These are phyloP conservation scores for Terrapene triunguis DNA, from an alignment of 2,113 vertebrate species.

Conservation along the genomic window DNA sequence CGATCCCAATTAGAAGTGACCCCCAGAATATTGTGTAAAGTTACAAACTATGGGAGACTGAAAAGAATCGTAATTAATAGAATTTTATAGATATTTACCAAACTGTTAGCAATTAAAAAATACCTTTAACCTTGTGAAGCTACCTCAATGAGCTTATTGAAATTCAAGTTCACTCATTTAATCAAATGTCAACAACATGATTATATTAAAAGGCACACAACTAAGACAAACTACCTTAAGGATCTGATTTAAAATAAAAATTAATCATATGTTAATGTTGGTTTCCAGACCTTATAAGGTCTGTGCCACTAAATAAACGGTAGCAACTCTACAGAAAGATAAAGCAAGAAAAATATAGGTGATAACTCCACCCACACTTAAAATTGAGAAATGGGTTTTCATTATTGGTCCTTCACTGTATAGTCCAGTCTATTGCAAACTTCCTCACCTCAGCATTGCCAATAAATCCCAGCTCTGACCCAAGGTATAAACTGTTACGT, in stretches of 20 bases:
- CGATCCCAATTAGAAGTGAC: neutral
- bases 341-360: neutral
- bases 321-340: neutral
- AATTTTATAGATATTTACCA: neutral
- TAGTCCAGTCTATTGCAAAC: neutral
- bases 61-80: neutral
- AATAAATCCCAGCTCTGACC: neutral
- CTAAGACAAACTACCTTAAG: neutral
- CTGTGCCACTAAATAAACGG: neutral
- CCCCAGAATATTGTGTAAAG: neutral
- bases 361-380: neutral
- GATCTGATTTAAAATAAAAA: neutral
- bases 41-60: neutral
- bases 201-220: neutral
- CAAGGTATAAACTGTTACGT: neutral
- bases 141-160: neutral
- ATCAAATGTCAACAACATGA: neutral
- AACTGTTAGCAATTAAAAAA: neutral
- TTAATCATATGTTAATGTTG: neutral
- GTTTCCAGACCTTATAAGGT: neutral
- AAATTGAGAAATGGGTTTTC: neutral
- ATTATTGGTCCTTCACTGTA: neutral
- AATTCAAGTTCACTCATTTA: neutral
- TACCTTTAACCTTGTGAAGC: accelerated
- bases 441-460: neutral